Base-by-base conservation (phyloP, 2,888 invertebrate genomes). In the Saturnia japonica region DNA sequence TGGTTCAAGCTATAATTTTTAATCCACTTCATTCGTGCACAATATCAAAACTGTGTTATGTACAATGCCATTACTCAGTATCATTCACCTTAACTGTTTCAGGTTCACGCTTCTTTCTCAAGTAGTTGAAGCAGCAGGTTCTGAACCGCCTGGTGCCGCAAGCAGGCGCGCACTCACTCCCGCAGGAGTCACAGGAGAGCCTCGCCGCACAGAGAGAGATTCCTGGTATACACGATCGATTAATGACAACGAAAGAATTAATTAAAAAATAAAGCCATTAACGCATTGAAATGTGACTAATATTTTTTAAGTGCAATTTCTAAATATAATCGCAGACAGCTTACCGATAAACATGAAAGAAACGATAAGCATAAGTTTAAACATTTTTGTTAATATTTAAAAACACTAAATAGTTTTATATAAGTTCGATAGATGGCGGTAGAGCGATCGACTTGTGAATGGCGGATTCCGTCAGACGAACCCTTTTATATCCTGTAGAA, bases 41-140 rank as follows among this genome's bases (percentile, higher is more conserved):
- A 43, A 19, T 51, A 19, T 19, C 6, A 51, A 51, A 19, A 2
- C 9, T 19, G 19, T 12, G 9, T 51, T 34, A 34, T 34, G 34
- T 1, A 19, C 19, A 43, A 12, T 51, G 7, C 19, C 19, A 14
- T 34, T 34, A 34, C 34, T 4, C 34, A 34, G 6, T 34, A 34
- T 14, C 14, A 14, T 28, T 71, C 73, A 90, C 90, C 85, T 86
- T 87, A 0, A 83, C 54, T 3, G 76, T 74, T 0, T 91, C 88
- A 0, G 85, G 85, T 1, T 84, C 88, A 42, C 94, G 90, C 76
- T 96, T 94, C 87, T 95, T 95, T 81, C 96, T 95, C 77, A 96
- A 87, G 80, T 96, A 96, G 88, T 96, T 96, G 91, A 96, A 96
- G 84, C 96, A 96, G 85, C 96, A 96, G 0, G 96, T 95, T 4